These are phyloP conservation scores for Drosophila serrata DNA, from an alignment of 1,140 invertebrate species.

Conservation along the genomic window DNA sequence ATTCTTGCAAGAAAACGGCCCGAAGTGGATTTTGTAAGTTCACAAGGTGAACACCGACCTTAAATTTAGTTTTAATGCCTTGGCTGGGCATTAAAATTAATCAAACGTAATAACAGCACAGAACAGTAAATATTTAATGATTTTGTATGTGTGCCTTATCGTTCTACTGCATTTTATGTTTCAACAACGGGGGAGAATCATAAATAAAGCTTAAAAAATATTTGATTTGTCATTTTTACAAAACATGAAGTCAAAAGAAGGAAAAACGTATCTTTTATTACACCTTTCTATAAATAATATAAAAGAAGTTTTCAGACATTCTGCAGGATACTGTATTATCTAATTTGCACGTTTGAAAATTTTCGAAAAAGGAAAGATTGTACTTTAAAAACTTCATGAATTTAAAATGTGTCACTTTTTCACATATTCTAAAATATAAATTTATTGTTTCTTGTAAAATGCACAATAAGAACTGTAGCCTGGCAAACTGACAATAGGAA, in stretches of 20 bases:
- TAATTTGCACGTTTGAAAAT: background rate
- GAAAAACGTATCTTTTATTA: too few relatives aligned
- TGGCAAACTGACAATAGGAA: background rate
- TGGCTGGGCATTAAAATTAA: slow-evolving; percentile 33
- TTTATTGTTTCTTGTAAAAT: background rate
- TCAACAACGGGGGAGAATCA: background rate
- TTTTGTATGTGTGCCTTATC: background rate
- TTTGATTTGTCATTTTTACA: background rate
- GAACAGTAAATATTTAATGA: slow-evolving; percentile 19
- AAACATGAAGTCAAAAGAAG: too few relatives aligned
- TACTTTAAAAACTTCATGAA: background rate
- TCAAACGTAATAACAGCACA: slow-evolving; percentile 18
- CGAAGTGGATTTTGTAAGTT: slow-evolving; percentile 41
- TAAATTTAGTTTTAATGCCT: slow-evolving; percentile 32
- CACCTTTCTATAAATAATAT: background rate
- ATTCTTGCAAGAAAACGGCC: slow-evolving; percentile 39
- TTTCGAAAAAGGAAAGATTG: background rate
- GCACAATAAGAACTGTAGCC: background rate
- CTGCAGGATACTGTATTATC: background rate
- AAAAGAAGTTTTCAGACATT: too few relatives aligned
- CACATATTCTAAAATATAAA: too few relatives aligned
- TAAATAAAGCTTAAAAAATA: slow-evolving; percentile 13
- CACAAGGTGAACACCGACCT: slow-evolving; percentile 42
- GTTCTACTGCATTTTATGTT: slow-evolving; percentile 12
- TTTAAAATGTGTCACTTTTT: too few relatives aligned